A percentile compares a stretch with the other conserved stretches of the same genome.
These are phyloP conservation scores for Halcyon senegalensis DNA, from an alignment of 2,113 vertebrate genomes.

Conservation along the genomic window DNA sequence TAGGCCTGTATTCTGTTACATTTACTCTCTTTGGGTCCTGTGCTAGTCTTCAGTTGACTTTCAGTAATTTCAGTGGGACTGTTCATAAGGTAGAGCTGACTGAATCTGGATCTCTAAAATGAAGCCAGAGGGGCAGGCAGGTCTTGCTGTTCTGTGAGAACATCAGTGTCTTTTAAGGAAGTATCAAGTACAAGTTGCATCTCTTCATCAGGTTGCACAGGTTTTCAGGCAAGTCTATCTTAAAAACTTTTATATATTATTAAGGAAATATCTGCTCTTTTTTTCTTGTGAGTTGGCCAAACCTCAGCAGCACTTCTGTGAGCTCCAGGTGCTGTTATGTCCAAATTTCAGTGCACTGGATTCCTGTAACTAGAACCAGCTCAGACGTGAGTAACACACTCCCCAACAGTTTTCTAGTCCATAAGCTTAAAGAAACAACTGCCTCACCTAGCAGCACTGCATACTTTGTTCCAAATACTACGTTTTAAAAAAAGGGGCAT, in stretches of 20 bases:
- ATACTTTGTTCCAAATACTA: constrained; percentile 24
- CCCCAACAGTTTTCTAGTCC: constrained; percentile 18
- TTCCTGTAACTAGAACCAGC: constrained; percentile 20
- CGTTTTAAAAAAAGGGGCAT: not conserved
- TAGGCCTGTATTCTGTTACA: not conserved
- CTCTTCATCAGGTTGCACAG: not conserved
- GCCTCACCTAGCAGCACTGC: constrained; percentile 25
- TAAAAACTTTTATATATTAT: not conserved
- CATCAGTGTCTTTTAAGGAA: not conserved
- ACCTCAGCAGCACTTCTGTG: not conserved
- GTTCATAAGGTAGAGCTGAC: not conserved
- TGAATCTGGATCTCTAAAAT: not conserved
- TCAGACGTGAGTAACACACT: constrained; percentile 56
- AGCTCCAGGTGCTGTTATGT: constrained; percentile 3
- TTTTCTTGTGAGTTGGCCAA: not conserved
- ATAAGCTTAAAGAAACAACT: constrained; percentile 50
- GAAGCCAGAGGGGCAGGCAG: not conserved
- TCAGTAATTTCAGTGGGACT: not conserved
- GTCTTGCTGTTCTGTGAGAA: not conserved
- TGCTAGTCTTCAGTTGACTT: not conserved
- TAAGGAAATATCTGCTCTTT: not conserved
- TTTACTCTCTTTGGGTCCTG: not conserved
- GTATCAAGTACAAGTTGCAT: not conserved
- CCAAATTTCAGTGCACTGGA: not conserved
- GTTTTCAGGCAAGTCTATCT: not conserved